A percentile compares a stretch with the other conserved stretches of the same genome.
Conservation (phyloP, 2,797 vertebrate genomes). For the Lacerta bilineata region DNA sequence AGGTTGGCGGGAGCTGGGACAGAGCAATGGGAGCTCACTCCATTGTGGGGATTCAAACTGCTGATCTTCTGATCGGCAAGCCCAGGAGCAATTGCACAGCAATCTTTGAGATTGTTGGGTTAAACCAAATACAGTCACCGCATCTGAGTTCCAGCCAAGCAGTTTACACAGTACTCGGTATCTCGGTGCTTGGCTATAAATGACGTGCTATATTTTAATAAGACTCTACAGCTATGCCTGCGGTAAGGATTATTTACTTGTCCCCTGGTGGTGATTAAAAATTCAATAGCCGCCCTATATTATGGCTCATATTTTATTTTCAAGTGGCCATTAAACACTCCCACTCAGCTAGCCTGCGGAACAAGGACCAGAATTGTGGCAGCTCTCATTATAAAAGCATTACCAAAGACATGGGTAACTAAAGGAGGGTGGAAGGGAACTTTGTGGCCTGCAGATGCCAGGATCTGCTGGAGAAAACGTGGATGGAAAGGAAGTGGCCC, state of each 20-base stretch:
- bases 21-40: no score
- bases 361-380: background rate
- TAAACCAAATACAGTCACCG: background rate
- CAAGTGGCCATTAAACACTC: conserved; percentile 41
- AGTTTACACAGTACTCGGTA: background rate
- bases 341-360: conserved; percentile 16
- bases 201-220: conserved; percentile 14
- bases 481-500: background rate
- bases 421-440: background rate
- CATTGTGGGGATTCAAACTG: no score
- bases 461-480: background rate
- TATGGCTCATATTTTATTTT: conserved; percentile 37
- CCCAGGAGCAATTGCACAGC: background rate
- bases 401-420: background rate
- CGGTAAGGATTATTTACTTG: conserved; percentile 42
- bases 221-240: background rate
- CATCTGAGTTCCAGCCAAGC: background rate
- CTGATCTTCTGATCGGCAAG: no score
- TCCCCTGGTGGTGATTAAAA: conserved; percentile 16
- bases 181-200: background rate
- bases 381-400: background rate
- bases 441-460: background rate
- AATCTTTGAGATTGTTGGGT: background rate
- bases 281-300: conserved; percentile 38
- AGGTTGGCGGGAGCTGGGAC: no score